Evolutionary conservation across 2,888 invertebrate genomes (phyloP).

Genomic region (Drosophila subsilvestris): DNA sequence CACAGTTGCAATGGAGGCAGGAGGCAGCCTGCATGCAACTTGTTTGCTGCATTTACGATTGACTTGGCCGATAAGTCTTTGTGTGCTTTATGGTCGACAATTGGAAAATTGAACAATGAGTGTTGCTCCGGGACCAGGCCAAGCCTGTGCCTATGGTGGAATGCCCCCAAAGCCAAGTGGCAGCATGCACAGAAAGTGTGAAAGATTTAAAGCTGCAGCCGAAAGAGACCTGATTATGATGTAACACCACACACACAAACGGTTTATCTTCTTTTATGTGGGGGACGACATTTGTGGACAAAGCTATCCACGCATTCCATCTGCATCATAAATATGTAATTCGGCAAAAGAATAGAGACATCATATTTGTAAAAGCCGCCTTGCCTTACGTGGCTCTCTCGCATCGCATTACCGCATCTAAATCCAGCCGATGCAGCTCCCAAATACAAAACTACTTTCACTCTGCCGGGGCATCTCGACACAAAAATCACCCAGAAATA

Average conservation of each 20-base stretch:
- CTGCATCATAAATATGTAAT: slow-evolving; percentile 46
- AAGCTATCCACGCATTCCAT: slow-evolving; percentile 6
- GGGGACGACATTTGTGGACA: slow-evolving; percentile 10
- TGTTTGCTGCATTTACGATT: slow-evolving; percentile 66
- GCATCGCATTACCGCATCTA: slow-evolving; percentile 37
- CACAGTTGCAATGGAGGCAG: slow-evolving; percentile 15
- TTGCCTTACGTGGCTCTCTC: slow-evolving; percentile 24
- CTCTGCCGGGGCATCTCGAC: slow-evolving; percentile 28
- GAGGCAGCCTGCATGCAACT: slow-evolving; percentile 57
- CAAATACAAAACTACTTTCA: slow-evolving; percentile 55
- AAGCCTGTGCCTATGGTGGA: slow-evolving; percentile 4
- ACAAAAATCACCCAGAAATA: slow-evolving; percentile 50
- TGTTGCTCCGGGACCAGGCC: slow-evolving; percentile 36
- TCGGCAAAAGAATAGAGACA: slow-evolving; percentile 59
- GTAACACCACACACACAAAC: slow-evolving; percentile 45
- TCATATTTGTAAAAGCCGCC: slow-evolving; percentile 34
- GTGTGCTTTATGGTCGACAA: slow-evolving; percentile 68
- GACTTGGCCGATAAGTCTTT: slow-evolving; percentile 50
- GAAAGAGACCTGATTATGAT: slow-evolving; percentile 50
- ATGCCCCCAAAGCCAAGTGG: slow-evolving; percentile 18
- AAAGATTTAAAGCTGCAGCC: slow-evolving; percentile 44
- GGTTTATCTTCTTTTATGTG: slow-evolving; percentile 14
- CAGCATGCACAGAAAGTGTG: slow-evolving; percentile 52
- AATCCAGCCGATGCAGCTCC: slow-evolving; percentile 18
- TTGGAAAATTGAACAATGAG: slow-evolving; percentile 77